Evolutionary conservation across 2,113 vertebrate species (phyloP).

Genomic region (Larimichthys crocea): DNA sequence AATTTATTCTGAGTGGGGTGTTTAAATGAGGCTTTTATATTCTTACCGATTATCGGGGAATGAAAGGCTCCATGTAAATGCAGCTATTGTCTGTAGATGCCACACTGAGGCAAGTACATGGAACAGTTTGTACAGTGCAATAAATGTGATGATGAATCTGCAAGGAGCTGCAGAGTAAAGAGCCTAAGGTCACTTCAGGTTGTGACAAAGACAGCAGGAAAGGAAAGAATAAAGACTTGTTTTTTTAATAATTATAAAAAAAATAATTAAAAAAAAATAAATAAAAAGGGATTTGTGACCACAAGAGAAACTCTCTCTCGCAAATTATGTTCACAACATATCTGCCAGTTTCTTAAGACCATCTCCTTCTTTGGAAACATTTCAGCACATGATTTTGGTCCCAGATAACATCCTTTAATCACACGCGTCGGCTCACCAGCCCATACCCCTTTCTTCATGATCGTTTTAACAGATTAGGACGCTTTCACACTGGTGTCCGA

Average conservation of each 20-base stretch:
- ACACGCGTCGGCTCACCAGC: constrained; percentile 20
- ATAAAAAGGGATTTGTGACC: constrained; percentile 4
- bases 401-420: constrained; percentile 60
- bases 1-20: constrained; percentile 8
- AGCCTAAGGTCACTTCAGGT: constrained; percentile 33
- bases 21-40: constrained; percentile 24
- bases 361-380: constrained; percentile 40
- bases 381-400: constrained; percentile 54
- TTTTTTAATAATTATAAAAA: too few relatives aligned
- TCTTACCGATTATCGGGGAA: constrained; percentile 14
- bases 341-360: constrained; percentile 26
- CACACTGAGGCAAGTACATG: constrained; percentile 3
- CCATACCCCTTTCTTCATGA: constrained; percentile 21
- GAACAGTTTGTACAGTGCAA: constrained; percentile 15
- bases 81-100: constrained; percentile 55
- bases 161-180: constrained; percentile 36
- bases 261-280: neutral
- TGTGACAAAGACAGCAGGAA: constrained; percentile 36
- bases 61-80: constrained; percentile 51
- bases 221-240: constrained; percentile 20
- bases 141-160: constrained; percentile 34
- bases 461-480: constrained; percentile 56
- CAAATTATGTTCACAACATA: constrained; percentile 28
- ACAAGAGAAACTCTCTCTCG: constrained; percentile 22
- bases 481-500: constrained; percentile 66